phyloP scores from a whole-genome alignment of 2,888 invertebrate genomes.

The Ischnura elegans region DNA sequence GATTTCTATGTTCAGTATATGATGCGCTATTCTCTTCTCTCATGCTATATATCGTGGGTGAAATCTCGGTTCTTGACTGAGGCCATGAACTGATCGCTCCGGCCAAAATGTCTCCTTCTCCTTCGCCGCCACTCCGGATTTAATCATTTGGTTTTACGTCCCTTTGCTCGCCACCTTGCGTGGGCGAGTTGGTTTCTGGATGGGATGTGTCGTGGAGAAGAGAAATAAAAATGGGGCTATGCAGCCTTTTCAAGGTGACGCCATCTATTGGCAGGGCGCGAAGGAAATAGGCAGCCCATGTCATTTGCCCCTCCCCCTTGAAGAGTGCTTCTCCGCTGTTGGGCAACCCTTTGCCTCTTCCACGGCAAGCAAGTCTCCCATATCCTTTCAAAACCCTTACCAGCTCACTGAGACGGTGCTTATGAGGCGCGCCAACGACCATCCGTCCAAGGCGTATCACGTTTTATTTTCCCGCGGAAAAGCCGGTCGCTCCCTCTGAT shows the following conservation, averaged over 20 bases:
- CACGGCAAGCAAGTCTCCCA: no score
- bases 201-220: not conserved
- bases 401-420: no score
- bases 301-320: not conserved
- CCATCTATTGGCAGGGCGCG: constrained; percentile 24
- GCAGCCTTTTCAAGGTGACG: constrained; percentile 32
- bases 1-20: no score
- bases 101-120: not conserved
- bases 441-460: not conserved
- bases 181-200: not conserved
- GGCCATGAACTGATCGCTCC: not conserved
- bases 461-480: not conserved
- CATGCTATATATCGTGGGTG: no score
- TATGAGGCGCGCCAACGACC: not conserved
- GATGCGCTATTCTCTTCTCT: no score
- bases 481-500: not conserved
- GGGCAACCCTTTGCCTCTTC: not conserved
- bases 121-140: not conserved
- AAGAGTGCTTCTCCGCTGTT: not conserved
- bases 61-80: no score
- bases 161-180: not conserved
- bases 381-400: no score
- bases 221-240: not conserved
- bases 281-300: constrained; percentile 38
- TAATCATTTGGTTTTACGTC: not conserved